Conservation (phyloP, 2,888 invertebrate genomes). For the Chrysodeixis includens region DNA sequence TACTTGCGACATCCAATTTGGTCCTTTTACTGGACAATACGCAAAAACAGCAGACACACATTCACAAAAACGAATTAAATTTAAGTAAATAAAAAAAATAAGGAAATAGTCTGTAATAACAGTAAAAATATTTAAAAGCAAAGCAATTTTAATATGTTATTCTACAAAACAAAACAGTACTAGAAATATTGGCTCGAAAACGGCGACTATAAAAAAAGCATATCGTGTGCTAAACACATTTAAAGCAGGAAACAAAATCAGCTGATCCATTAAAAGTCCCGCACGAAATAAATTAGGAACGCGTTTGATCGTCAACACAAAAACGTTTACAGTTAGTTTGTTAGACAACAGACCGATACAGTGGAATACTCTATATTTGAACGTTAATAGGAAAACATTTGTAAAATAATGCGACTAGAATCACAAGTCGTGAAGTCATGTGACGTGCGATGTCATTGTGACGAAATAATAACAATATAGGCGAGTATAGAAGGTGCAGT, state of each 20-base stretch:
- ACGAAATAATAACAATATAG: conserved; percentile 7
- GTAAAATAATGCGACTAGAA: conserved; percentile 30
- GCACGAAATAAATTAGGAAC: not conserved
- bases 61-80: not conserved
- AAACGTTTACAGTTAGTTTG: conserved; percentile 30
- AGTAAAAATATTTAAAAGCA: not conserved
- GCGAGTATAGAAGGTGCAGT: conserved; percentile 21
- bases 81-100: not conserved
- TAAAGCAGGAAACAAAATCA: conserved; percentile 7
- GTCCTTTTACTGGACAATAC: no score
- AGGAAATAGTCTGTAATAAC: not conserved
- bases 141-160: not conserved
- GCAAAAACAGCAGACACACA: no score
- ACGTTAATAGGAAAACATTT: conserved; percentile 16
- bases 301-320: conserved; percentile 7
- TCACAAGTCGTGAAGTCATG: conserved; percentile 25
- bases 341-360: conserved; percentile 25
- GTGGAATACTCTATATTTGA: conserved; percentile 19
- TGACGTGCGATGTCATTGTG: conserved; percentile 31
- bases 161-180: not conserved
- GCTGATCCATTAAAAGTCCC: conserved; percentile 7
- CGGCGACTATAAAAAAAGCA: not conserved
- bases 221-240: not conserved
- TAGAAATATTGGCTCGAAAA: not conserved
- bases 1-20: no score